Percentiles rank a stretch among this genome's conserved stretches.
Evolutionary conservation across 2,888 invertebrate genomes (phyloP).

Genomic region (Eledona agricola): DNA sequence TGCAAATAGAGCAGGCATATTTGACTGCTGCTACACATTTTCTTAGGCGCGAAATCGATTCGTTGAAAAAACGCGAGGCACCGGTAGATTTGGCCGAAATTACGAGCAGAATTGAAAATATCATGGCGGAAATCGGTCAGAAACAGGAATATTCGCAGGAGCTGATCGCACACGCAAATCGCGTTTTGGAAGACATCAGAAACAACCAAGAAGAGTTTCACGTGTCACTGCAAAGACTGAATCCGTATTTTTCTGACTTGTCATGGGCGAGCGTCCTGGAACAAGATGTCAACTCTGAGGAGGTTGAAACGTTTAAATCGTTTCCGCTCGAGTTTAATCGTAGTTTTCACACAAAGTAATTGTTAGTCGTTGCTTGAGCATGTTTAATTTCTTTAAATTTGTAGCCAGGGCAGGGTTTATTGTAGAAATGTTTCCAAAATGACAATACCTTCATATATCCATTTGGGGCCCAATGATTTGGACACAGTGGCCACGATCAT

Average conservation of each 20-base stretch:
- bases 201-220: slow-evolving; percentile 35
- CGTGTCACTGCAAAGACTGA: slow-evolving; percentile 38
- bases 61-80: too few species aligned
- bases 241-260: slow-evolving; percentile 39
- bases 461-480: slow-evolving; percentile 38
- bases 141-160: slow-evolving; percentile 29
- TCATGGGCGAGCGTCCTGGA: slow-evolving; percentile 41
- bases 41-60: slow-evolving; percentile 39
- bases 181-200: slow-evolving; percentile 6
- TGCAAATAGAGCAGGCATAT: slow-evolving; percentile 39
- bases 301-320: slow-evolving; percentile 41
- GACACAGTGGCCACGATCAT: slow-evolving; percentile 40
- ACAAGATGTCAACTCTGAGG: slow-evolving; percentile 35
- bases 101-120: too few species aligned
- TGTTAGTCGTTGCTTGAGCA: too few species aligned
- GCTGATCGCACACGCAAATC: slow-evolving; percentile 5
- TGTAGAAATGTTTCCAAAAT: slow-evolving; percentile 41
- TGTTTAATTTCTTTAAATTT: too few species aligned
- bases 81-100: too few species aligned
- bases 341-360: slow-evolving; percentile 17
- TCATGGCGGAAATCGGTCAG: too few species aligned
- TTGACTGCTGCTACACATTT: slow-evolving; percentile 32
- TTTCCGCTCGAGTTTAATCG: slow-evolving; percentile 47
- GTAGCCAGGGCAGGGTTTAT: slow-evolving; percentile 37
- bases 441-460: slow-evolving; percentile 36